Evolutionary conservation across 2,113 vertebrate species (phyloP), one percentile per base, ranked within the genome.

Genomic region (Tapirus terrestris): DNA sequence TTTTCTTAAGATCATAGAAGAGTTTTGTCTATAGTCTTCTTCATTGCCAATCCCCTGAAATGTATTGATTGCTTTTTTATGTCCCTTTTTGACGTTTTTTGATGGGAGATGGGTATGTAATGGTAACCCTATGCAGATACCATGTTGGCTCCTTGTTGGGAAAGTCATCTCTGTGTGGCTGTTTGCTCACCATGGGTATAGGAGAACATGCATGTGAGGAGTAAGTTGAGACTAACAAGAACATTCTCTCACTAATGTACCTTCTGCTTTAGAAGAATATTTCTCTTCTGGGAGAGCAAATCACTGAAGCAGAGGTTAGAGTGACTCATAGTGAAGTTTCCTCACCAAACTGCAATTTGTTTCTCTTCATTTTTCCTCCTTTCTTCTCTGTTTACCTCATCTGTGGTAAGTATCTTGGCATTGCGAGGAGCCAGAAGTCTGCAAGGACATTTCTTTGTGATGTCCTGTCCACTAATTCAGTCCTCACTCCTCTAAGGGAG

Each of bases 61-160:
- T 11, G 14, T 43, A 18, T 17, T 45, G 18, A 43, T 51, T 80
- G 20, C 14, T 70, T 27, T 27, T 67, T 48, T 25, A 67, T 14
- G 14, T 61, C 16, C 21, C 27, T 90, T 45, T 39, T 72, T 43
- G 27, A 3, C 18, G 77, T 83, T 75, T 33, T 43, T n/a, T 33
- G 2, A 23, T 5, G 4, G n/a, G 31, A 51, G 13, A 27, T 0
- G 29, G 10, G 3, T n/a, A 20, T 20, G 5, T 4, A 53, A 39
- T 4, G 5, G 16, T 60, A 23, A 11, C 39, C 17, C 18, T 11
- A 0, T 3, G 7, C 8, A 70, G 76, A n/a, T 23, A 8, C 21
- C 51, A 0, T 21, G 18, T 51, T 53, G 56, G 27, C 12, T 25
- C 23, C 29, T 10, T 60, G 27, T 31, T 53, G 14, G 25, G 14